Evolutionary conservation across 2,797 vertebrate species (phyloP), one percentile per base, ranked within the genome.

Genomic region (Acanthis flammea): DNA sequence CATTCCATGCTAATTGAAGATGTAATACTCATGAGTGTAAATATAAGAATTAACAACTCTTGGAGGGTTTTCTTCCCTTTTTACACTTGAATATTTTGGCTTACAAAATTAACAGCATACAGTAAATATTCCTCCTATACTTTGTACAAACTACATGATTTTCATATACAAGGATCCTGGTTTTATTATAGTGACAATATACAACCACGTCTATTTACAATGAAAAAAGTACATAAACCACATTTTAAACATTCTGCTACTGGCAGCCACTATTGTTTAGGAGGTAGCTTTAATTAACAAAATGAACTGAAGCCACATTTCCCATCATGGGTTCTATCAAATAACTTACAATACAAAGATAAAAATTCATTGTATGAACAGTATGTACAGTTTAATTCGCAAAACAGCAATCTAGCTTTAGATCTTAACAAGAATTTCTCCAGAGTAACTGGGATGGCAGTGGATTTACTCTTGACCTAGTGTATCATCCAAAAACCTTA

Each of bases 201-300:
- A 99, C 98, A 99, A 98, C 98, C 98, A 98, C 51, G 53, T 97
- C 86, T 98, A 98, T 99, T 98, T 98, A 99, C 98, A 98, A 96
- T 97, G 96, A 96, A 97, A 98, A 98, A 97, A 97, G 96, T 97
- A 97, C 97, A 98, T 96, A 98, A 97, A 98, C 97, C 97, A 98
- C 96, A 98, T 98, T 97, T 98, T 97, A 97, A 97, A 97, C 98
- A 98, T 98, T 98, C 98, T 98, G 98, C 98, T 98, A 98, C 98
- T 98, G 98, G 98, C 98, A 99, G 98, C 98, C 98, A 98, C 98
- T 98, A 98, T 97, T 98, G 97, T 98, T 98, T 97, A 98, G 98
- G 99, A 99, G 99, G 99, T 99, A 99, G 99, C 99, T 99, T 99
- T 98, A 98, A 98, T 98, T 98, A 98, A 98, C 98, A 97, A 98